Evolutionary conservation across 2,113 vertebrate species (phyloP).

Genomic region (Capreolus pygargus): DNA sequence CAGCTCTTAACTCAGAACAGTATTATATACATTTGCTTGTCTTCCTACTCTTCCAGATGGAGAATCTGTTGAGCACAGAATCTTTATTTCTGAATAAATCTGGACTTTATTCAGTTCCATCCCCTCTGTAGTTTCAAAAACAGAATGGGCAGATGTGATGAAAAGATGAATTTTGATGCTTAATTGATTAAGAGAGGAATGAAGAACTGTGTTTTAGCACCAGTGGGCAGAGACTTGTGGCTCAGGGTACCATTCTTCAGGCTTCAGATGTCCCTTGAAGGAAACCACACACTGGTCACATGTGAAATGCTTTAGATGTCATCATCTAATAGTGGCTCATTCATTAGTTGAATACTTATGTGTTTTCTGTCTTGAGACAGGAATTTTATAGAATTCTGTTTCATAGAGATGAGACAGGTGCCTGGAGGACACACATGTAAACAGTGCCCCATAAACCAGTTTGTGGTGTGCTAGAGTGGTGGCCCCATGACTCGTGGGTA

Average conservation of each 20-base stretch:
- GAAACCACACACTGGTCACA: not conserved
- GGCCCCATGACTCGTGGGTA: not conserved
- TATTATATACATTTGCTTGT: too few relatives aligned
- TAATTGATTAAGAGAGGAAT: not conserved
- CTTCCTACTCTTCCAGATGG: not conserved
- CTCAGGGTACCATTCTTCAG: not conserved
- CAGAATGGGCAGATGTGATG: not conserved
- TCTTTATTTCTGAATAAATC: not conserved
- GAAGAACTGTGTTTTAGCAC: not conserved
- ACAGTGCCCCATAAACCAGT: not conserved
- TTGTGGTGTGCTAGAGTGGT: not conserved
- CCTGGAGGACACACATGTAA: not conserved
- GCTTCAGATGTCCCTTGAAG: not conserved
- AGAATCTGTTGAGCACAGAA: not conserved
- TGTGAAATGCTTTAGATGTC: not conserved
- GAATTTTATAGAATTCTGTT: not conserved
- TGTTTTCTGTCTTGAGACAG: not conserved
- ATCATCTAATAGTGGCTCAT: not conserved
- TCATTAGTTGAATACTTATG: not conserved
- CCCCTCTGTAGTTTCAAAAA: not conserved
- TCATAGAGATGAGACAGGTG: not conserved
- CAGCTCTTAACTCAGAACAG: not conserved
- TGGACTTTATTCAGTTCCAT: not conserved
- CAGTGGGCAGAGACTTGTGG: not conserved
- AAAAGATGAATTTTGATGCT: not conserved